Conservation (phyloP, 2,888 invertebrate species). For the Clitarchus hookeri region DNA sequence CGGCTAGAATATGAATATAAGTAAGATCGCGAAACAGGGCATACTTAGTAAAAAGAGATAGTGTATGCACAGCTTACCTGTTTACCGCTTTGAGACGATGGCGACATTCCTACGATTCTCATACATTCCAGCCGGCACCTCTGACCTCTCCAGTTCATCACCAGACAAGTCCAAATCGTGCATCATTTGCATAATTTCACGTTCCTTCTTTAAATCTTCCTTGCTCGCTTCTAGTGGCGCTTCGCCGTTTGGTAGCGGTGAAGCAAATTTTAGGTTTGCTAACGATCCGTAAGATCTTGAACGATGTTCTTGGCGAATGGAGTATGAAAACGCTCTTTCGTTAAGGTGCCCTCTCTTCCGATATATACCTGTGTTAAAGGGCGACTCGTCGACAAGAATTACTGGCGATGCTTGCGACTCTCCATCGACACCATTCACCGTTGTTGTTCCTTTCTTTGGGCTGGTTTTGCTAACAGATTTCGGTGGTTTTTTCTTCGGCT, state of each 20-base stretch:
- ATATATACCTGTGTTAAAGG: conserved; percentile 82
- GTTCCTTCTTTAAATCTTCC: conserved; percentile 68
- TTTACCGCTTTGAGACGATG: conserved; percentile 44
- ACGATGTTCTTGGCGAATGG: conserved; percentile 90
- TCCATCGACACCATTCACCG: conserved; percentile 47
- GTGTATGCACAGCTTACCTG: neutral
- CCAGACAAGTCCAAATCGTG: conserved; percentile 85
- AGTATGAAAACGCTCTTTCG: conserved; percentile 91
- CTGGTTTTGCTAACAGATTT: conserved; percentile 42
- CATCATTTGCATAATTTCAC: conserved; percentile 91
- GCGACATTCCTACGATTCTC: conserved; percentile 56
- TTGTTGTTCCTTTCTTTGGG: conserved; percentile 42
- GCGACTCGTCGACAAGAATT: conserved; percentile 56
- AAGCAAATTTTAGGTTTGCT: conserved; percentile 88
- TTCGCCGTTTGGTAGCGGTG: conserved; percentile 53
- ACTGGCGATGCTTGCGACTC: conserved; percentile 48
- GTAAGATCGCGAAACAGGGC: too few relatives aligned
- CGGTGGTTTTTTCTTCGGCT: conserved; percentile 46
- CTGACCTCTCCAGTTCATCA: conserved; percentile 72
- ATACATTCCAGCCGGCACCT: conserved; percentile 66
- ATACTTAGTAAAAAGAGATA: too few relatives aligned
- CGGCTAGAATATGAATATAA: too few relatives aligned
- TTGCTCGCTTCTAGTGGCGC: conserved; percentile 50
- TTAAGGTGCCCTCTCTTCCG: conserved; percentile 89
- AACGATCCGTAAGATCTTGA: conserved; percentile 91